These are phyloP conservation scores for Falcaria lacertinaria DNA, from an alignment of 2,888 invertebrate genomes.

Conservation along the genomic window DNA sequence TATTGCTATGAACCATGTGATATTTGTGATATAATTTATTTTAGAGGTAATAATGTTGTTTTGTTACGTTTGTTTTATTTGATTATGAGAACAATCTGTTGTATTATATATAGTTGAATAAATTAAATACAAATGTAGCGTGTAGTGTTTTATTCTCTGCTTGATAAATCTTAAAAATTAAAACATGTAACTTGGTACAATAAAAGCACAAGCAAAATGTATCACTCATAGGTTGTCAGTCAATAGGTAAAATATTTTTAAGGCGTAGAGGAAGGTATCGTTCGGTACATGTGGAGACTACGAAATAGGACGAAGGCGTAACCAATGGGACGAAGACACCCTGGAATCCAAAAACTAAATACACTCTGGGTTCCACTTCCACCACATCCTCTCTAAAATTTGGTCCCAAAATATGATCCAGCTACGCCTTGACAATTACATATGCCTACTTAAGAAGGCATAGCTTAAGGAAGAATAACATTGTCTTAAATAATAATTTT, in stretches of 20 bases:
- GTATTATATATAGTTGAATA: conserved; percentile 14
- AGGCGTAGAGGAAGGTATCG: conserved; percentile 66
- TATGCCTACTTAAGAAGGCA: conserved; percentile 18
- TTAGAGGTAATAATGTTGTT: not conserved
- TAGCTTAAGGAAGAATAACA: too few relatives aligned
- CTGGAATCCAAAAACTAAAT: conserved; percentile 35
- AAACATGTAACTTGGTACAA: conserved; percentile 71
- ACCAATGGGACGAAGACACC: conserved; percentile 65
- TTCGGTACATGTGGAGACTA: conserved; percentile 32
- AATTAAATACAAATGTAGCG: conserved; percentile 46
- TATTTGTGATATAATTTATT: not conserved
- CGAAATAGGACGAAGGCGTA: conserved; percentile 58
- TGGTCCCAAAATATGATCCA: conserved; percentile 65
- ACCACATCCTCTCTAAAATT: conserved; percentile 44
- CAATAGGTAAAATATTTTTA: conserved; percentile 64
- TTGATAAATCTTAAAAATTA: conserved; percentile 59
- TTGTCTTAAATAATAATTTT: conserved; percentile 8
- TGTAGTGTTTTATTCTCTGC: conserved; percentile 69
- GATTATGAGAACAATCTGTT: not conserved
- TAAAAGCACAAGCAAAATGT: conserved; percentile 76
- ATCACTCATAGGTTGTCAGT: conserved; percentile 73
- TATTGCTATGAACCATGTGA: too few relatives aligned
- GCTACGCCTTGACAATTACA: conserved; percentile 61
- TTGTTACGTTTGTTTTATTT: not conserved
- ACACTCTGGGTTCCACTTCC: conserved; percentile 47